Percentiles rank a stretch among this genome's conserved stretches.
These are phyloP conservation scores for Telmatochromis sp. DNA, from an alignment of 2,113 vertebrate species.

Conservation along the genomic window DNA sequence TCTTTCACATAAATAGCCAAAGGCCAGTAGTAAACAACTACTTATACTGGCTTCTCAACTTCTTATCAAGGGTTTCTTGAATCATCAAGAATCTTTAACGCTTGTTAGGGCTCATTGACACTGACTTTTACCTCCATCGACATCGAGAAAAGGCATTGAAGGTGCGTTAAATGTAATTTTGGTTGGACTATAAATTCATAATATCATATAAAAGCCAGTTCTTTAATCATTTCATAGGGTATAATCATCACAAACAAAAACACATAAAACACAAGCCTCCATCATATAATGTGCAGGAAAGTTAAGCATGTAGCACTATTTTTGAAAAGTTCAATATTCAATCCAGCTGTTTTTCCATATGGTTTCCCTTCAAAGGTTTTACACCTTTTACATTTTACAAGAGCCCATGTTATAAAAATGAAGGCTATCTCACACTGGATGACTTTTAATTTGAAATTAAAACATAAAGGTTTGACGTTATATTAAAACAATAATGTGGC, in stretches of 20 bases:
- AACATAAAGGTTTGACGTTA: not conserved
- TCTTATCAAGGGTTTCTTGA: conserved; percentile 41
- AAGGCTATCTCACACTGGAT: not conserved
- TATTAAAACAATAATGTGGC: not conserved
- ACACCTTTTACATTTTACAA: not conserved
- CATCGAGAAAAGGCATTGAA: not conserved
- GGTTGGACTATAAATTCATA: not conserved
- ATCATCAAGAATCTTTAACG: conserved; percentile 1
- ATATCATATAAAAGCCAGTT: not conserved
- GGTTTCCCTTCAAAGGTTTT: not conserved
- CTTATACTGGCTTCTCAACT: conserved; percentile 33
- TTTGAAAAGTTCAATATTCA: not conserved
- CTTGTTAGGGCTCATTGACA: conserved; percentile 29
- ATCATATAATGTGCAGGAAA: not conserved
- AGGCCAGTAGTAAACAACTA: conserved; percentile 24
- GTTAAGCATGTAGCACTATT: not conserved
- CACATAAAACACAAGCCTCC: not conserved
- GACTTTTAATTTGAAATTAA: not conserved
- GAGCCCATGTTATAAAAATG: not conserved
- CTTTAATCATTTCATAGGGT: not conserved
- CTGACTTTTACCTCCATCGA: not conserved
- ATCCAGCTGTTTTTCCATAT: not conserved
- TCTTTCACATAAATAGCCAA: not conserved
- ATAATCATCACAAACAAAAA: not conserved
- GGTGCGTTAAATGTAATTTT: not conserved